These are phyloP conservation scores for Notamacropus eugenii DNA, from an alignment of 2,797 vertebrate species.

Conservation along the genomic window DNA sequence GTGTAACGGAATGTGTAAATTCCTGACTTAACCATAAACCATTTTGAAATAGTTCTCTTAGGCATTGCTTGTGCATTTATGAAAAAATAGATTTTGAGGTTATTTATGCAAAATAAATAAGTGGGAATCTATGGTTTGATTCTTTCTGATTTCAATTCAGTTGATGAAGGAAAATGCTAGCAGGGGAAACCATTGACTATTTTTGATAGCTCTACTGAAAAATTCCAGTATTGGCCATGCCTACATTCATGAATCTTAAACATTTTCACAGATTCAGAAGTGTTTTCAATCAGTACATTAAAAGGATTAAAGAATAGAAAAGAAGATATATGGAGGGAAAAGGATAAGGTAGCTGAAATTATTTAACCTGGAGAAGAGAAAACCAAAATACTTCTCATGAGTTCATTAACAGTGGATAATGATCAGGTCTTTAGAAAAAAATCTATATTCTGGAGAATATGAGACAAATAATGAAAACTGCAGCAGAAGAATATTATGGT, in stretches of 20 bases:
- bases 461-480: background rate
- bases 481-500: constrained; percentile 20
- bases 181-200: background rate
- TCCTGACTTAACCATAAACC: constrained; percentile 32
- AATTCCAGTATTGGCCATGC: constrained; percentile 23
- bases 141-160: constrained; percentile 46
- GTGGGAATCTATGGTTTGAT: background rate
- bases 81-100: background rate
- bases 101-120: constrained; percentile 43
- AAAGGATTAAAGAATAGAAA: constrained; percentile 65
- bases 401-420: constrained; percentile 4
- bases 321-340: constrained; percentile 39
- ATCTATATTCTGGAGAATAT: constrained; percentile 38
- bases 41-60: background rate
- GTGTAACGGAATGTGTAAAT: background rate
- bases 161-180: constrained; percentile 19
- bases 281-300: constrained; percentile 53
- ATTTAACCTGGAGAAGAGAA: constrained; percentile 47
- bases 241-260: constrained; percentile 41
- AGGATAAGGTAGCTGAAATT: constrained; percentile 55
- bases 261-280: constrained; percentile 23
- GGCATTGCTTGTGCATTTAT: background rate
- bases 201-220: constrained; percentile 26
- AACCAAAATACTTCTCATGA: background rate
- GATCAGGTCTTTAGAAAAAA: constrained; percentile 29